A percentile compares a stretch with the other conserved stretches of the same genome.
Conservation (phyloP, 2,888 invertebrate species). For the Sarcophaga rosellei region DNA sequence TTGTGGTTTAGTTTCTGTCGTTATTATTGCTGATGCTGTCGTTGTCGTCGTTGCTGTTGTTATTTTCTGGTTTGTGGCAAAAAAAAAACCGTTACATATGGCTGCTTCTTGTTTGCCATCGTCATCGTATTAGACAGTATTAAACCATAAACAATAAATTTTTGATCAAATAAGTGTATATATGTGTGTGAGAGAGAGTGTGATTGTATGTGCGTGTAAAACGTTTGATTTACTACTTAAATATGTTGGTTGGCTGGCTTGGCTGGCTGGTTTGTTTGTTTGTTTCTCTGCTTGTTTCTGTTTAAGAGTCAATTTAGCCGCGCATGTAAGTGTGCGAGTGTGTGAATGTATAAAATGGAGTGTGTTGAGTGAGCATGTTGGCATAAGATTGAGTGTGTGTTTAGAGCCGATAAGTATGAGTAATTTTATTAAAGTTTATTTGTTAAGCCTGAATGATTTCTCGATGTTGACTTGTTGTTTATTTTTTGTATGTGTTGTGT, state of each 20-base stretch:
- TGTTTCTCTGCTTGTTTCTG: not conserved
- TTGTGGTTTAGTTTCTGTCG: slow-evolving; percentile 2
- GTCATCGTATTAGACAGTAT: not conserved
- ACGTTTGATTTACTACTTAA: slow-evolving; percentile 38
- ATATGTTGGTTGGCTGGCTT: slow-evolving; percentile 11
- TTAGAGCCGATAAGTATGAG: too few relatives aligned
- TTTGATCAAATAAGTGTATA: slow-evolving; percentile 31
- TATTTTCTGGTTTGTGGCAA: not conserved
- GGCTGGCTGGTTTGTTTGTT: not conserved
- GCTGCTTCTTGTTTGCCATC: slow-evolving; percentile 38
- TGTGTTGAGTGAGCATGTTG: too few relatives aligned
- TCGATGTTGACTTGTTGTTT: too few relatives aligned
- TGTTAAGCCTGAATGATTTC: too few relatives aligned
- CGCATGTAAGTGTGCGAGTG: not conserved
- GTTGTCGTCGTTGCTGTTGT: not conserved
- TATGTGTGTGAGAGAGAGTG: not conserved
- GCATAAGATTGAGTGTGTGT: too few relatives aligned
- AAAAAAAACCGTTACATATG: slow-evolving; percentile 9
- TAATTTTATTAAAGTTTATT: too few relatives aligned
- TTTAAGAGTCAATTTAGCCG: too few relatives aligned
- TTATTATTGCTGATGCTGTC: not conserved
- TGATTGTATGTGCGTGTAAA: not conserved
- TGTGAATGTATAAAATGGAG: not conserved
- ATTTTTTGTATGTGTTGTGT: too few relatives aligned
- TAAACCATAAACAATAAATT: slow-evolving; percentile 58